Percentiles rank a stretch among this genome's conserved stretches.
These are phyloP conservation scores for Trinorchestia longiramus DNA, from an alignment of 1,140 invertebrate species.

Conservation along the genomic window DNA sequence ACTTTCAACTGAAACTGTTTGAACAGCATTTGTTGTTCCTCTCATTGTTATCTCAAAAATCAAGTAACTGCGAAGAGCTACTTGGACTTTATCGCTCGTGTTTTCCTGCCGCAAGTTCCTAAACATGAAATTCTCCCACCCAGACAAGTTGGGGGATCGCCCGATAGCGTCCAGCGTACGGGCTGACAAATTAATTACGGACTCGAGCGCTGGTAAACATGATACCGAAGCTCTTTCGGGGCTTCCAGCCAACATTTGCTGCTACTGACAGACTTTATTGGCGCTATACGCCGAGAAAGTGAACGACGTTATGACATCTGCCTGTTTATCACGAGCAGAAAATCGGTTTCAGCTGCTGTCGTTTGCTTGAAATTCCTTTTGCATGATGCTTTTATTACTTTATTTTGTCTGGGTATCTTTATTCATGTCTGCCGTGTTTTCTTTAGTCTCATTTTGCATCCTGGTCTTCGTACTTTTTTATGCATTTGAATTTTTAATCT, in stretches of 20 bases:
- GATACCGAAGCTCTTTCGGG: background rate
- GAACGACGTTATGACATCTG: background rate
- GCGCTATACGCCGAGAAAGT: background rate
- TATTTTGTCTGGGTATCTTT: background rate
- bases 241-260: background rate
- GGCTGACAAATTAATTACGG: background rate
- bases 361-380: background rate
- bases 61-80: no score
- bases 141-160: background rate
- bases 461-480: background rate
- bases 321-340: background rate
- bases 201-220: slow-evolving; percentile 6
- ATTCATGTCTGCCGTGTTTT: background rate
- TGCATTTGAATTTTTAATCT: no score
- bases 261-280: background rate
- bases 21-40: no score
- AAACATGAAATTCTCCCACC: background rate
- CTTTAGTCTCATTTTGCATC: background rate
- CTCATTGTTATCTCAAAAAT: no score
- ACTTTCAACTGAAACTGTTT: no score
- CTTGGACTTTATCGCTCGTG: background rate
- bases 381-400: background rate
- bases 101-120: background rate
- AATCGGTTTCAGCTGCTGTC: background rate
- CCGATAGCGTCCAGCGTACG: background rate